These are phyloP conservation scores for Varanus salvator DNA, from an alignment of 2,113 vertebrate species.

Conservation along the genomic window DNA sequence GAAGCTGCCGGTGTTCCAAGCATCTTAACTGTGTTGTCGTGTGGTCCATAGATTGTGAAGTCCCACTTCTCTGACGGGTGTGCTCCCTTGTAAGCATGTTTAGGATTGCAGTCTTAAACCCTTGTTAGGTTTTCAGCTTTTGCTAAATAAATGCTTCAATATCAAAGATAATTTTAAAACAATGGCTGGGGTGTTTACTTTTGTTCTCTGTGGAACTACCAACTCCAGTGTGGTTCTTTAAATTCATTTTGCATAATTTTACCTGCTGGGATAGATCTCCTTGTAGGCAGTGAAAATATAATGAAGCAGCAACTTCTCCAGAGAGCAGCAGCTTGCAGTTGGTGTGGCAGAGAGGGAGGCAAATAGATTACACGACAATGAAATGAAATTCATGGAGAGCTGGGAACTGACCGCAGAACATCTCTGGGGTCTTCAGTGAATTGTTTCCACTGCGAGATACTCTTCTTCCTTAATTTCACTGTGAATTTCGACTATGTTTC, in stretches of 20 bases:
- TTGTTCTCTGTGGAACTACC: neutral
- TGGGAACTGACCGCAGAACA: neutral
- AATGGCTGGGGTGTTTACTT: neutral
- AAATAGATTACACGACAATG: neutral
- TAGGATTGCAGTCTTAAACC: neutral
- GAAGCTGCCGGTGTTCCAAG: too few relatives aligned
- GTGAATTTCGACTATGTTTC: neutral
- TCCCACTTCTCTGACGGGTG: too few relatives aligned
- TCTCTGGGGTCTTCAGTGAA: neutral
- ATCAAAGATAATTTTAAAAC: neutral
- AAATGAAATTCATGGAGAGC: slow-evolving; percentile 4
- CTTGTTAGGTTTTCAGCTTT: neutral
- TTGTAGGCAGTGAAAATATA: slow-evolving; percentile 2
- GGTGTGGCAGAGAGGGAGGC: neutral
- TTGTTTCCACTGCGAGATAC: neutral
- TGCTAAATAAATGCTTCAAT: neutral
- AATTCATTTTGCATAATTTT: neutral
- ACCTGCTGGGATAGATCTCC: neutral
- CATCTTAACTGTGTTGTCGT: too few relatives aligned
- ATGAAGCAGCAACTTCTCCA: neutral
- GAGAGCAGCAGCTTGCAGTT: neutral
- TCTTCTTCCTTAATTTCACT: neutral
- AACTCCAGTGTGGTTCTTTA: neutral
- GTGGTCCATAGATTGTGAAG: too few relatives aligned
- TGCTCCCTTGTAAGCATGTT: neutral